These are phyloP conservation scores for Zootermopsis nevadensis DNA, from an alignment of 2,888 invertebrate species.

Conservation along the genomic window DNA sequence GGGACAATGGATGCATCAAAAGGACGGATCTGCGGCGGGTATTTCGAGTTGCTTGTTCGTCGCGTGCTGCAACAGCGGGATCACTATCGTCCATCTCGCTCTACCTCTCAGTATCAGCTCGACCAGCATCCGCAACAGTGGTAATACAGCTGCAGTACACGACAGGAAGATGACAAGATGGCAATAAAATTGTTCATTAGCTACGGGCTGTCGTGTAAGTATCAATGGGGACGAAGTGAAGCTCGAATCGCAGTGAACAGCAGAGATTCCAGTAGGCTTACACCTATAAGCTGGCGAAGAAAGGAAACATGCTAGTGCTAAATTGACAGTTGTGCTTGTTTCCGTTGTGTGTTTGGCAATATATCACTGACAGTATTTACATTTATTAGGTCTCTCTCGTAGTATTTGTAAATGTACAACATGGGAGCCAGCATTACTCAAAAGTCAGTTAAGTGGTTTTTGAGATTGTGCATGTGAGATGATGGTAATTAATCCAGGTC, in stretches of 20 bases:
- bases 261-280: background rate
- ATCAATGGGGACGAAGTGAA: background rate
- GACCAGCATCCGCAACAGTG: constrained; percentile 22
- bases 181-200: background rate
- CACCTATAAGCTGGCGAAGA: background rate
- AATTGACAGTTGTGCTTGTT: background rate
- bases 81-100: background rate
- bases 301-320: background rate
- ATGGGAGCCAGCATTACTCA: background rate
- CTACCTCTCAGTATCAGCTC: constrained; percentile 16
- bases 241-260: background rate
- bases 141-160: background rate
- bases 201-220: background rate
- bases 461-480: background rate
- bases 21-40: background rate
- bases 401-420: background rate
- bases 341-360: background rate
- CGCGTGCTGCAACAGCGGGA: background rate
- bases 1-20: too few species aligned
- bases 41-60: background rate
- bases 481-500: constrained; percentile 15
- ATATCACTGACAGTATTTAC: background rate
- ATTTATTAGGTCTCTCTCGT: too few species aligned
- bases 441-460: background rate
- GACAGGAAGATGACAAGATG: background rate